phyloP scores from a whole-genome alignment of 2,797 vertebrate genomes.

The Rhabdomys pumilio region DNA sequence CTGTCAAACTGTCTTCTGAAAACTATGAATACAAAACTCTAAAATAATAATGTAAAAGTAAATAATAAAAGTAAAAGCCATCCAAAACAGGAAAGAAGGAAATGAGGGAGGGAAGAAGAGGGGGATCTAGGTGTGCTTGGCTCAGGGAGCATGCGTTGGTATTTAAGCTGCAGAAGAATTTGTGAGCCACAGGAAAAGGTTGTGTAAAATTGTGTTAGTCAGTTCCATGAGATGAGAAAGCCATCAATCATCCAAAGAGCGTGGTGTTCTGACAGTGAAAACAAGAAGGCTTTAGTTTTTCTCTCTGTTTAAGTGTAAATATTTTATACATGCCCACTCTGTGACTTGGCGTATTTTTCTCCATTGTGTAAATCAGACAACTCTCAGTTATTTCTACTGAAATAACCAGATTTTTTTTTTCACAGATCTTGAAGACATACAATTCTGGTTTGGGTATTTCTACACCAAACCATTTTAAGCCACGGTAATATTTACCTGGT shows the following conservation, averaged over 20 bases:
- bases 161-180: slow-evolving; percentile 63
- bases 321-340: slow-evolving; percentile 81
- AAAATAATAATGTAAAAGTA: not conserved
- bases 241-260: slow-evolving; percentile 87
- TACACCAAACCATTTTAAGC: slow-evolving; percentile 6
- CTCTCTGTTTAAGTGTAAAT: slow-evolving; percentile 86
- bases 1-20: not conserved
- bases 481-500: not conserved
- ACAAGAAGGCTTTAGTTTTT: slow-evolving; percentile 82
- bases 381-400: slow-evolving; percentile 14
- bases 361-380: slow-evolving; percentile 9
- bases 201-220: slow-evolving; percentile 84
- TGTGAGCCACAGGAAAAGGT: slow-evolving; percentile 82
- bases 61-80: not conserved
- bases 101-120: not conserved
- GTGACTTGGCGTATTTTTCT: slow-evolving; percentile 66
- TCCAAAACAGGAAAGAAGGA: not conserved
- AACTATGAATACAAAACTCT: not conserved
- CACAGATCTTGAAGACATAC: slow-evolving; percentile 13
- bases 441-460: not conserved
- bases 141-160: not conserved
- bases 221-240: slow-evolving; percentile 81
- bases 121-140: not conserved
- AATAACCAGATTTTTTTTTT: slow-evolving; percentile 9
- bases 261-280: slow-evolving; percentile 82